phyloP scores from a whole-genome alignment of 2,113 vertebrate genomes.

The Catagonus wagneri region DNA sequence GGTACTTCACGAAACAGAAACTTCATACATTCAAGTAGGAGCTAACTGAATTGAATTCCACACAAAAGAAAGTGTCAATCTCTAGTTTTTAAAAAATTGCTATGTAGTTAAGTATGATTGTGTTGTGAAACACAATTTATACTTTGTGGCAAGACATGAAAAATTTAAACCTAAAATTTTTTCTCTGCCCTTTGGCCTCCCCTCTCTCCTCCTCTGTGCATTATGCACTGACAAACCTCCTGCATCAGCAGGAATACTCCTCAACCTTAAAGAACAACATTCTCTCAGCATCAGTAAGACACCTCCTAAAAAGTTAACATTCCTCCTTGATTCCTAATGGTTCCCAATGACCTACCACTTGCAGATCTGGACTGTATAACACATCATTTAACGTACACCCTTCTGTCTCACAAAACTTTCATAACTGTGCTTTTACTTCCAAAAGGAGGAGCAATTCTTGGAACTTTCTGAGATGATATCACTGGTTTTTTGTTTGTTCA shows the following conservation, averaged over 20 bases:
- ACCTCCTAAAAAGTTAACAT: background rate
- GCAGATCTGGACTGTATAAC: too few relatives aligned
- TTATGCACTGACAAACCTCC: background rate
- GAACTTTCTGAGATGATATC: background rate
- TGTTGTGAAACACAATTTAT: background rate
- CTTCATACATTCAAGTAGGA: background rate
- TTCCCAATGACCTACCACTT: background rate
- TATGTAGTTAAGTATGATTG: constrained; percentile 19
- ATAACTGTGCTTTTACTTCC: background rate
- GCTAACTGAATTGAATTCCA: background rate
- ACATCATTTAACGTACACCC: too few relatives aligned
- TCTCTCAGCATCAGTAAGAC: background rate
- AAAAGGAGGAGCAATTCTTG: background rate
- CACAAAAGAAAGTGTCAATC: constrained; percentile 16
- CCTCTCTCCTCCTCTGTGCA: background rate
- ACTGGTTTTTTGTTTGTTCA: background rate
- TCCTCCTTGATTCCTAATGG: background rate
- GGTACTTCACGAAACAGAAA: background rate
- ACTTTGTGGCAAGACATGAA: background rate
- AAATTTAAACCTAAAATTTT: background rate
- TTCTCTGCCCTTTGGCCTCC: background rate
- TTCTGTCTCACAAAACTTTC: background rate
- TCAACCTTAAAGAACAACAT: background rate
- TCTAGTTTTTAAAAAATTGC: constrained; percentile 44
- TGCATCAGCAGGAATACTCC: background rate